Evolutionary conservation across 2,113 vertebrate genomes (phyloP), one percentile per base, ranked within the genome.

Genomic region (Ammodytes dubius): DNA sequence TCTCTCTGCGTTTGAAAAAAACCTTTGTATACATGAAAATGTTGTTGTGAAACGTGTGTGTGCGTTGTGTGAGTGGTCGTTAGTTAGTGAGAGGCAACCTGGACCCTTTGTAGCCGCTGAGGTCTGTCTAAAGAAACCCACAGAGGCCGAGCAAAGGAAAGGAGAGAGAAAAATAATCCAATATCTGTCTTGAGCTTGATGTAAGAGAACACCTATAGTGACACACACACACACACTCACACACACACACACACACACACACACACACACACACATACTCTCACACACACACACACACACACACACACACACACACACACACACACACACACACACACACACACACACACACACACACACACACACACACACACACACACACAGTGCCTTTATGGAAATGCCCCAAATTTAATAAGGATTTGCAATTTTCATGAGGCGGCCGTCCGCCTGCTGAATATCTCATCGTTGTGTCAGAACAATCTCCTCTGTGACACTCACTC

Each of bases 391-490:
- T 49, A 72, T 73, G 61, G 74, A 87, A 88, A 89, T 69, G 78
- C 78, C 39, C 66, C 52, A 67, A 85, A 88, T 85, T 80, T 70
- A 88, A 83, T 83, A 81, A 82, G 81, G 75, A 69, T 83, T 83
- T 91, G 89, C 81, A 89, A 84, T 61, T 89, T 91, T 89, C 75
- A 89, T 88, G 83, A 91, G 85, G 73, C 5, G 65, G 12, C 63
- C 37, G 4, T 74, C 85, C 10, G 72, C 63, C 79, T 78, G 66
- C 78, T 88, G 85, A 87, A 89, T 86, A 69, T 87, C 85, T 74
- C 59, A 79, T 53, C 68, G 12, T 42, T 71, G 42, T 84, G 87
- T 88, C 81, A 84, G 60, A 84, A 77, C 77, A 88, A 82, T 88
- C 57, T 45, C 1, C 9, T 10, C 12, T 0, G 2, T 56, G 74